Conservation (phyloP, 2,888 invertebrate species). For the Alloscopus bannaensis region DNA sequence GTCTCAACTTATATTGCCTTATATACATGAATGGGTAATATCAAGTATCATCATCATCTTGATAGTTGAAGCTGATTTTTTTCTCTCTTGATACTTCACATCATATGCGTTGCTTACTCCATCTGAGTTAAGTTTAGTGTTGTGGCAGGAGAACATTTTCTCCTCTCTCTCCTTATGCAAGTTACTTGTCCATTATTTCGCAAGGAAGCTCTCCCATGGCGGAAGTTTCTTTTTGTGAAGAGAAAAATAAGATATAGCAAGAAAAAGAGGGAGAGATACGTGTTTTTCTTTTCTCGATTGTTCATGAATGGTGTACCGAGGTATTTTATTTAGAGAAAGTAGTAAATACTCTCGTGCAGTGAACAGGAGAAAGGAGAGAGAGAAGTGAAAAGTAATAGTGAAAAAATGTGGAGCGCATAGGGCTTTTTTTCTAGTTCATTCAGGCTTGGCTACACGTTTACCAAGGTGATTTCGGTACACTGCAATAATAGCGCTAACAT, state of each 20-base stretch:
- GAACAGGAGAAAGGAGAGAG: not conserved
- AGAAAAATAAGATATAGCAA: constrained; percentile 12
- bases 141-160: no score
- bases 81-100: not conserved
- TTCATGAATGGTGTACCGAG: constrained; percentile 15
- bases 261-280: constrained; percentile 23
- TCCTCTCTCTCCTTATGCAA: not conserved
- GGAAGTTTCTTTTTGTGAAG: not conserved
- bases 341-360: no score
- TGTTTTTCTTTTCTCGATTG: constrained; percentile 15
- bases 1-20: no score
- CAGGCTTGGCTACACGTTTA: no score
- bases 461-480: not conserved
- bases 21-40: constrained; percentile 19
- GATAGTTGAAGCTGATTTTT: constrained; percentile 2
- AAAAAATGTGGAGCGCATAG: constrained; percentile 28
- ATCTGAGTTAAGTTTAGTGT: not conserved
- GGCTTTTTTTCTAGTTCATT: constrained; percentile 35
- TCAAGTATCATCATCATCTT: constrained; percentile 18
- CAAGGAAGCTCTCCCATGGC: not conserved
- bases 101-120: not conserved
- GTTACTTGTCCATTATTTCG: no score
- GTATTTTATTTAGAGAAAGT: constrained; percentile 1
- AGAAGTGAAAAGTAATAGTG: constrained; percentile 30
- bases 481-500: no score